Evolutionary conservation across 2,113 vertebrate species (phyloP).

Genomic region (Brachionichthys hirsutus): DNA sequence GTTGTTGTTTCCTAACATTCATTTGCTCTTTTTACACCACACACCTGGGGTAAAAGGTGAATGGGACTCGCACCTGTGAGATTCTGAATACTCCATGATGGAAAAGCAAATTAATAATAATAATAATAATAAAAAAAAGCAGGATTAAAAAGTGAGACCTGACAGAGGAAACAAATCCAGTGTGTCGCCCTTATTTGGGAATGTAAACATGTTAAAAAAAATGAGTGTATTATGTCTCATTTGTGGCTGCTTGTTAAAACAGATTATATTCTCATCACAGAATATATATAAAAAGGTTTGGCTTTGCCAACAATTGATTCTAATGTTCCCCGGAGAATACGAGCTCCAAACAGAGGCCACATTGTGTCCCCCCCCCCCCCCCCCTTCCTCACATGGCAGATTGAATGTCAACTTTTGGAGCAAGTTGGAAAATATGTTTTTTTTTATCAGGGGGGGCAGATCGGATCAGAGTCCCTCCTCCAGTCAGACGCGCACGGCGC

Average conservation of each 20-base stretch:
- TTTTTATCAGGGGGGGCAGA: slow-evolving; percentile 37
- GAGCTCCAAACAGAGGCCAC: slow-evolving; percentile 73
- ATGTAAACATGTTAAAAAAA: slow-evolving; percentile 82
- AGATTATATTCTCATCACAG: slow-evolving; percentile 47
- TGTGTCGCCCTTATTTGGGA: slow-evolving; percentile 75
- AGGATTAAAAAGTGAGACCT: slow-evolving; percentile 30
- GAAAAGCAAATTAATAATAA: no score
- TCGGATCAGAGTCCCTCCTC: slow-evolving; percentile 53
- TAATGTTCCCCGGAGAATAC: slow-evolving; percentile 66
- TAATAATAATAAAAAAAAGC: not conserved
- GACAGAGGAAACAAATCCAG: slow-evolving; percentile 72
- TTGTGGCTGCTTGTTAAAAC: slow-evolving; percentile 27
- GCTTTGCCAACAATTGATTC: slow-evolving; percentile 72
- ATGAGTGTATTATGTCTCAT: slow-evolving; percentile 32
- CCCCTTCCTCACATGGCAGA: slow-evolving; percentile 55
- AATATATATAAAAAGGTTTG: slow-evolving; percentile 62
- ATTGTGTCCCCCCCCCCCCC: slow-evolving; percentile 65
- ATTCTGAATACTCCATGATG: no score
- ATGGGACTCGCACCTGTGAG: no score
- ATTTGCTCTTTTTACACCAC: slow-evolving; percentile 53
- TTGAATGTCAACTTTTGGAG: slow-evolving; percentile 71
- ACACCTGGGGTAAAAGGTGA: not conserved
- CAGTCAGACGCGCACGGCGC: slow-evolving; percentile 51
- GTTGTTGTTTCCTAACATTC: slow-evolving; percentile 72
- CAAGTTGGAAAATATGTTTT: slow-evolving; percentile 70